Evolutionary conservation across 2,113 vertebrate genomes (phyloP).

Genomic region (Spheniscus mendiculus): DNA sequence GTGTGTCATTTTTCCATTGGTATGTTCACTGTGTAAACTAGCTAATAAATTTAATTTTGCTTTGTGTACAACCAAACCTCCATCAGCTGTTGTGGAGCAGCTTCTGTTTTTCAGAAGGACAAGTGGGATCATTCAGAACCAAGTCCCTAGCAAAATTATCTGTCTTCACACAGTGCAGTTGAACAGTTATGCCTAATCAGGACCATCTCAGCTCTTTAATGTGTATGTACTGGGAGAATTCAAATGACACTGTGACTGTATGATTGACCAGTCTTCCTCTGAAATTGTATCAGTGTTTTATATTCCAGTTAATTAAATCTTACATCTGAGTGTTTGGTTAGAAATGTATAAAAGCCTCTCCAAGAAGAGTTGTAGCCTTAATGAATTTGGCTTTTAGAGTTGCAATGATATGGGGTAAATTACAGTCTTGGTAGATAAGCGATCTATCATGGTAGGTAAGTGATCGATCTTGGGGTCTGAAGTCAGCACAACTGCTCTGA

Average conservation of each 20-base stretch:
- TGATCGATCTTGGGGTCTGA: not conserved
- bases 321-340: not conserved
- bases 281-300: not conserved
- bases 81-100: not conserved
- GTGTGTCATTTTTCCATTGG: not conserved
- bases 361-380: not conserved
- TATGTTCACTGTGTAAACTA: not conserved
- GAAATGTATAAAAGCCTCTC: not conserved
- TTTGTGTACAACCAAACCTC: not conserved
- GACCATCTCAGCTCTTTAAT: not conserved
- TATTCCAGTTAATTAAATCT: not conserved
- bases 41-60: not conserved
- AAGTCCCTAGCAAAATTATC: not conserved
- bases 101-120: not conserved
- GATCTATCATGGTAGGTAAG: accelerated
- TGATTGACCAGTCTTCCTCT: not conserved
- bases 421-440: not conserved
- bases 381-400: not conserved
- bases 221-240: not conserved
- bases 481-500: not conserved
- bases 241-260: not conserved
- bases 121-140: not conserved
- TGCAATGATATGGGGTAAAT: not conserved
- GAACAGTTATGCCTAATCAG: not conserved
- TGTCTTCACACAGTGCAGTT: not conserved